phyloP scores from a whole-genome alignment of 2,797 vertebrate genomes.

The Naso thynnoides region DNA sequence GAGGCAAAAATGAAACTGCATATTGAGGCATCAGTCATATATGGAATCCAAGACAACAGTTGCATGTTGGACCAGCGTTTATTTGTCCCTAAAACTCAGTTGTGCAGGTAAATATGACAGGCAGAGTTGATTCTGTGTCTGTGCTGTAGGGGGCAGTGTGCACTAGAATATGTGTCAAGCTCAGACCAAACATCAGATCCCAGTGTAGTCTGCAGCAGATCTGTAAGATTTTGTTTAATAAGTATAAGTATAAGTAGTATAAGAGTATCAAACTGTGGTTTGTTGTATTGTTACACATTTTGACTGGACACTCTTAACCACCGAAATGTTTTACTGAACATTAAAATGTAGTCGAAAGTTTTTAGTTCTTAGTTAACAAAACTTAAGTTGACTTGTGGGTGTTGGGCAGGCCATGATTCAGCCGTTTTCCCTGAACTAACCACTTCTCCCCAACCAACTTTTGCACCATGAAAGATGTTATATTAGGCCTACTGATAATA shows the following conservation, averaged over 20 bases:
- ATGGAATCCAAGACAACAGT: neutral
- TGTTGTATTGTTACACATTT: neutral
- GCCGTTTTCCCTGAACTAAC: neutral
- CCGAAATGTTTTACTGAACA: neutral
- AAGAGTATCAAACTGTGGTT: neutral
- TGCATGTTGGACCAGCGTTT: neutral
- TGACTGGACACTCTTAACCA: neutral
- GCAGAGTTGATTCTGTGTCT: accelerated
- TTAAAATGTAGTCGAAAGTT: neutral
- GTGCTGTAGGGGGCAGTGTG: slow-evolving; percentile 61
- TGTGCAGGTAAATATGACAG: neutral
- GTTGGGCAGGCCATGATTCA: slow-evolving; percentile 6
- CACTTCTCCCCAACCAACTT: neutral
- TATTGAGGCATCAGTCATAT: neutral
- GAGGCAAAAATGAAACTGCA: accelerated
- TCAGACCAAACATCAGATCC: accelerated
- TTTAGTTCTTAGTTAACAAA: neutral
- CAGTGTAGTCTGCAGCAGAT: neutral
- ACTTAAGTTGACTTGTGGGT: neutral
- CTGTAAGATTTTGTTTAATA: no score
- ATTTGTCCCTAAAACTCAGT: no score
- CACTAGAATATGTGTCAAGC: neutral
- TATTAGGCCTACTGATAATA: no score
- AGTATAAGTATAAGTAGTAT: no score
- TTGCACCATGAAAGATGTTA: no score